Evolutionary conservation across 2,113 vertebrate species (phyloP).

Genomic region (Poeciliopsis retropinna): DNA sequence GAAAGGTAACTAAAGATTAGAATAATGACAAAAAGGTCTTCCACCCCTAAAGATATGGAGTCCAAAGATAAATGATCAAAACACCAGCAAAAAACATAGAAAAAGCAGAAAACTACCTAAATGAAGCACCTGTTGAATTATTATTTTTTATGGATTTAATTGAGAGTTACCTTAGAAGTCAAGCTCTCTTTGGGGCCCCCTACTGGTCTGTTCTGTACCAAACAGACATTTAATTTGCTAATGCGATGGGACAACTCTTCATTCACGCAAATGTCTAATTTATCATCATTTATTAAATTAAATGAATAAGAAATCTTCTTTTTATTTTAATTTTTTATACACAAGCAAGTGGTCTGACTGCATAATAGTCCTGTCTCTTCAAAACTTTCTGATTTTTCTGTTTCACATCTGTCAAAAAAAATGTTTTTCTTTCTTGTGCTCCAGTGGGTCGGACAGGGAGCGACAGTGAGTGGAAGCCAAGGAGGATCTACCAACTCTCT

Average conservation of each 20-base stretch:
- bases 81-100: no score
- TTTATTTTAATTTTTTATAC: background rate
- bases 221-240: no score
- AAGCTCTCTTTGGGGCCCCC: no score
- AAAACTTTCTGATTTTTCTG: background rate
- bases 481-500: constrained; percentile 76
- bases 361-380: background rate
- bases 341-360: background rate
- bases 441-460: constrained; percentile 69
- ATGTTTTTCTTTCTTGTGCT: constrained; percentile 21
- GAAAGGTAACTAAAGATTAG: background rate
- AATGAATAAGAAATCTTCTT: background rate
- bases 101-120: no score
- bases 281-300: background rate
- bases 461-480: constrained; percentile 68
- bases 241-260: background rate
- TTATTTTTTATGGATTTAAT: no score
- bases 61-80: no score
- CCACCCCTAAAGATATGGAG: no score
- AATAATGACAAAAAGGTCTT: background rate
- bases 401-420: background rate
- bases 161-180: no score
- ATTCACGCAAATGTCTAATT: background rate
- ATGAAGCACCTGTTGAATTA: no score
- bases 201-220: no score